A percentile compares a stretch with the other conserved stretches of the same genome.
Evolutionary conservation across 2,797 vertebrate genomes (phyloP).

Genomic region (Coluber constrictor): DNA sequence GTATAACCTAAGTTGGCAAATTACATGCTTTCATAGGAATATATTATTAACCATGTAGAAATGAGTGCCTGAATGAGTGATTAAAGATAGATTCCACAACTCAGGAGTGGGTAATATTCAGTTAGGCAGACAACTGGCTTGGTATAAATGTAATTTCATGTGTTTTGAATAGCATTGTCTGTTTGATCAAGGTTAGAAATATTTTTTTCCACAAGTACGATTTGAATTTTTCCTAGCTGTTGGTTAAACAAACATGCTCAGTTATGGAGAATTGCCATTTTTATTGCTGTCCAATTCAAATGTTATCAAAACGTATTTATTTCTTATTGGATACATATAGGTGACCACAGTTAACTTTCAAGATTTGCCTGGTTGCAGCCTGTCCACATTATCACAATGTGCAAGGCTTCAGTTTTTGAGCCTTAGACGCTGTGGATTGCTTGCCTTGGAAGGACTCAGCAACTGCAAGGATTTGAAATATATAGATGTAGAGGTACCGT

Average conservation of each 20-base stretch:
- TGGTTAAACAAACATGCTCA: background rate
- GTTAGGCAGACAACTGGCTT: background rate
- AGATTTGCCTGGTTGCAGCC: constrained; percentile 79
- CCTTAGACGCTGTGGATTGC: constrained; percentile 81
- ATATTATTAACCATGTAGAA: background rate
- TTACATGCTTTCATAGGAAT: background rate
- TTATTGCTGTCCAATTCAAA: background rate
- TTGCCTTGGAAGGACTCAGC: constrained; percentile 77
- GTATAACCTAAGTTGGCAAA: background rate
- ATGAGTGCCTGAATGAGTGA: background rate
- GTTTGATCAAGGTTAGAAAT: background rate
- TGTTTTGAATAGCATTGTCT: background rate
- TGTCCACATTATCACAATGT: constrained; percentile 82
- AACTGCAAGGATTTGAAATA: constrained; percentile 76
- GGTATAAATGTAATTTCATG: background rate
- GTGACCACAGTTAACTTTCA: constrained; percentile 80
- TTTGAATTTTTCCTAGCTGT: background rate
- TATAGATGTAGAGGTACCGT: constrained; percentile 82
- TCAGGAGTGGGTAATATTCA: background rate
- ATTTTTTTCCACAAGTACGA: background rate
- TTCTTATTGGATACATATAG: constrained; percentile 66
- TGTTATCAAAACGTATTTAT: constrained; percentile 2
- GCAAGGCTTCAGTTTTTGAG: constrained; percentile 77
- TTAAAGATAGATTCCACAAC: background rate
- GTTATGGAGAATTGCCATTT: background rate